phyloP scores from a whole-genome alignment of 2,888 invertebrate species.

The Pseudoips prasinana region DNA sequence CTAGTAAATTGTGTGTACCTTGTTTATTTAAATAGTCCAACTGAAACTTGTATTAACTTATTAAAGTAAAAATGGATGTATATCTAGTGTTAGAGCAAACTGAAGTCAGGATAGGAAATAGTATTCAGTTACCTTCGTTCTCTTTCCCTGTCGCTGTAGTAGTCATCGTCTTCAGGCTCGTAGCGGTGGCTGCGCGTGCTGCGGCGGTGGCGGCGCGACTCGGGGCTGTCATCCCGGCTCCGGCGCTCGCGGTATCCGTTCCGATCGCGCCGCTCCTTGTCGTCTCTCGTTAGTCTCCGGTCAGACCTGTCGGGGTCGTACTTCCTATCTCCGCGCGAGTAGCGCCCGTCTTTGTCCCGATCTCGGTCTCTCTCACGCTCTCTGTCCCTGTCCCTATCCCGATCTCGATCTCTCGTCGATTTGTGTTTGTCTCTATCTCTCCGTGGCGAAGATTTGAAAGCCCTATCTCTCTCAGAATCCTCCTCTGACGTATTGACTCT shows the following conservation, averaged over 20 bases:
- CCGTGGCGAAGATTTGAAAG: constrained; percentile 60
- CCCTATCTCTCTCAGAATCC: constrained; percentile 68
- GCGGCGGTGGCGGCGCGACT: constrained; percentile 55
- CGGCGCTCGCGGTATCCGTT: constrained; percentile 34
- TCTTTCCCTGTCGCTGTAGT: constrained; percentile 85
- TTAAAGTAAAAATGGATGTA: neutral
- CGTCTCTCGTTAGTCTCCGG: constrained; percentile 28
- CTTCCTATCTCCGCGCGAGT: constrained; percentile 58
- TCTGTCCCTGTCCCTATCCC: constrained; percentile 49
- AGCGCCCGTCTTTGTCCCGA: constrained; percentile 55
- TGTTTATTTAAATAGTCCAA: too few relatives aligned
- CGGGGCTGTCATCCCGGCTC: constrained; percentile 61
- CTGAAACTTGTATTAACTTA: too few relatives aligned
- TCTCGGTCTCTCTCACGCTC: constrained; percentile 46
- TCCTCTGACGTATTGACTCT: constrained; percentile 66
- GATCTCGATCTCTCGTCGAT: constrained; percentile 49
- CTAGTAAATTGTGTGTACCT: too few relatives aligned
- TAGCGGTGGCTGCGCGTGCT: constrained; percentile 73
- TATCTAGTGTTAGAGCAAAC: too few relatives aligned
- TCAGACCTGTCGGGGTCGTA: constrained; percentile 51
- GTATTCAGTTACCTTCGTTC: constrained; percentile 79
- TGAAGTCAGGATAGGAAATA: too few relatives aligned
- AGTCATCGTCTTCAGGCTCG: constrained; percentile 86
- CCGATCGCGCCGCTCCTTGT: constrained; percentile 55
- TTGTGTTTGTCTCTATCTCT: constrained; percentile 60